Evolutionary conservation across 1,140 invertebrate species (phyloP), one percentile per base, ranked within the genome.

Genomic region (Octopus sinensis): DNA sequence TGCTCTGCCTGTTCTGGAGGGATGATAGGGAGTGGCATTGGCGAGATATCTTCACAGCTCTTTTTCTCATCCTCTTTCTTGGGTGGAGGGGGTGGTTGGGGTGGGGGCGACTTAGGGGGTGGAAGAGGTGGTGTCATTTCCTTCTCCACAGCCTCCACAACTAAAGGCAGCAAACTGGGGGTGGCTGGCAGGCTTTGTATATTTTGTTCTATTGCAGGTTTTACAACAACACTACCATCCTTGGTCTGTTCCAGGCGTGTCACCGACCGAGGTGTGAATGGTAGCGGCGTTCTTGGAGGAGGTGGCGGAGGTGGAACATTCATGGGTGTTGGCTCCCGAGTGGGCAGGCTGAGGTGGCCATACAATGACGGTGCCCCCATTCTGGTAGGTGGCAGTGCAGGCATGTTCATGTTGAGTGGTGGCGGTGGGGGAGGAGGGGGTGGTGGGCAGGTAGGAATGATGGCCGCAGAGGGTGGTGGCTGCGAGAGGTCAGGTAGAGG

Each of bases 1-100:
- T 86, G 85, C 71, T 85, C 85, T 30, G 82, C 84, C 73, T 86
- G 84, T 75, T 86, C 84, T 51, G 85, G 85, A 71, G 85, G 84
- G 76, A 86, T 86, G 17, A 81, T 80, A 51, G 84, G 77, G n/a
- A 84, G 84, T 80, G 76, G 82, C 85, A 77, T 77, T 30, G 76
- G 43, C 6, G 76, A 51, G 52, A 77, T 77, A 80, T 84, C 68
- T 83, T 80, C 62, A 83, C 82, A 76, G 82, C 80, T 54, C 82
- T 80, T 80, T 73, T 79, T 53, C 76, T 80, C 79, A 78, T 86
- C 84, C 77, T 84, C 80, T 71, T 79, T 23, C 76, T 84, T 83
- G 54, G 83, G 82, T 7, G 84, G 84, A 73, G 84, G 83, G 13
- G 52, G 84, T 53, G 83, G 84, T 68, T 82, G 82, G n/a, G 83